Percentiles rank a stretch among this genome's conserved stretches.
These are phyloP conservation scores for Rhinopomastus cyanomelas DNA, from an alignment of 2,113 vertebrate genomes.

Conservation along the genomic window DNA sequence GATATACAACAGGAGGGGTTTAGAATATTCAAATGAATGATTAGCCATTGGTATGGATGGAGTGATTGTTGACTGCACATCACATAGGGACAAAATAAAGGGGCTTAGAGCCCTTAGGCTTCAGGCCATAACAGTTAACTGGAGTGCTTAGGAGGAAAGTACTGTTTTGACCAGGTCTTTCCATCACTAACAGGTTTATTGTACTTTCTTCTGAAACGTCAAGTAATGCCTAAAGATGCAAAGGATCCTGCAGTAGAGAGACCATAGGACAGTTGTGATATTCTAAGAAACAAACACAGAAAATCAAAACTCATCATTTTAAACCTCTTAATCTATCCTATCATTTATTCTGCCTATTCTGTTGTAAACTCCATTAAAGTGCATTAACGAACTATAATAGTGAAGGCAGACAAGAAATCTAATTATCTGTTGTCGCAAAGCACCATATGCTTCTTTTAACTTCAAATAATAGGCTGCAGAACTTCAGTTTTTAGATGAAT, in stretches of 20 bases:
- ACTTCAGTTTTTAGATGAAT: constrained; percentile 64
- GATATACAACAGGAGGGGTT: not conserved
- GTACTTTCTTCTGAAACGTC: not conserved
- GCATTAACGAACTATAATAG: constrained; percentile 56
- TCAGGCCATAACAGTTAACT: not conserved
- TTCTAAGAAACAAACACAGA: not conserved
- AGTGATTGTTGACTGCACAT: not conserved
- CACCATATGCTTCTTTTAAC: constrained; percentile 74
- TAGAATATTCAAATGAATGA: not conserved
- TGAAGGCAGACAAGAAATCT: constrained; percentile 72
- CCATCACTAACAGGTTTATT: not conserved
- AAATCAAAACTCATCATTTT: constrained; percentile 15
- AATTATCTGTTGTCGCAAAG: constrained; percentile 73
- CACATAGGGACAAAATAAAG: not conserved
- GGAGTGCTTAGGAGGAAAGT: not conserved
- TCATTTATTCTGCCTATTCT: constrained; percentile 39
- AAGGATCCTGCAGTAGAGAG: not conserved
- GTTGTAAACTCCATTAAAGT: constrained; percentile 65
- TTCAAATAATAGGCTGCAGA: constrained; percentile 66
- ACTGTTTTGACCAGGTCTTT: not conserved
- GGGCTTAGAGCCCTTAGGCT: not conserved
- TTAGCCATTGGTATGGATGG: not conserved
- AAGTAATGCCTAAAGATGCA: not conserved
- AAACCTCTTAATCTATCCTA: constrained; percentile 14
- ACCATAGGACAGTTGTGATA: not conserved